Base-by-base conservation (phyloP, 2,888 invertebrate genomes). In the Operophtera brumata region DNA sequence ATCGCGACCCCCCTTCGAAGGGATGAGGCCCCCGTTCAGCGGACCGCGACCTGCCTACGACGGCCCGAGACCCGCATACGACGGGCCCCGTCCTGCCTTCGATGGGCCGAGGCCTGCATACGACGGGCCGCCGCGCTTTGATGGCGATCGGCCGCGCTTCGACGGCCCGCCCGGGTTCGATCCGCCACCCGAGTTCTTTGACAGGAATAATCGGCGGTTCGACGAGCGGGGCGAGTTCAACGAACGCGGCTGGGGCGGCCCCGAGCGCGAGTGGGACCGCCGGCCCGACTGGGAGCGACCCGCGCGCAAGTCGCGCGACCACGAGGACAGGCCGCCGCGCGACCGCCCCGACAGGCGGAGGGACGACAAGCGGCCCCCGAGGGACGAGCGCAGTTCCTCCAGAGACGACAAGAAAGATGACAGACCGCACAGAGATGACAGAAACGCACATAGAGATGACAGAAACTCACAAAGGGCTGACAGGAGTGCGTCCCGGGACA, bases 171-270 rank as follows among this genome's bases (percentile, higher is more conserved):
- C 85, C 69, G 1, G 65, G 62, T 13, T 70, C 45, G 75, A 72
- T 43, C 84, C 82, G 0, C 86, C 85, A 0, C 82, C 86, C 0
- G 87, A 87, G 35, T 86, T 78, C 75, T 89, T 84, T 63, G 88
- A 90, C 14, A 74, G 90, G 28, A 79, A 77, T 43, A 82, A 82
- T 52, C 73, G 86, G 45, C 75, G 87, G 32, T 89, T 84, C 61
- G 90, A 88, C 1, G 88, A 89, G 0, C 71, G 86, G 36, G 87
- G 86, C 10, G 77, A 77, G 54, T 86, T 74, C 58, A 78, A 77
- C 34, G 89, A 88, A 0, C 70, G 86, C 32, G 77, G 74, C 0
- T 83, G 86, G 88, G 83, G 86, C 87, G 80, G 84, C 78, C 76
- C 78, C 30, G 62, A 80, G 28, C 65, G 80, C 39, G 84, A 81